Evolutionary conservation across 92 coral and sea anemone genomes (phyloP), one percentile per base, ranked within the genome.

Genomic region (Porites lobata): DNA sequence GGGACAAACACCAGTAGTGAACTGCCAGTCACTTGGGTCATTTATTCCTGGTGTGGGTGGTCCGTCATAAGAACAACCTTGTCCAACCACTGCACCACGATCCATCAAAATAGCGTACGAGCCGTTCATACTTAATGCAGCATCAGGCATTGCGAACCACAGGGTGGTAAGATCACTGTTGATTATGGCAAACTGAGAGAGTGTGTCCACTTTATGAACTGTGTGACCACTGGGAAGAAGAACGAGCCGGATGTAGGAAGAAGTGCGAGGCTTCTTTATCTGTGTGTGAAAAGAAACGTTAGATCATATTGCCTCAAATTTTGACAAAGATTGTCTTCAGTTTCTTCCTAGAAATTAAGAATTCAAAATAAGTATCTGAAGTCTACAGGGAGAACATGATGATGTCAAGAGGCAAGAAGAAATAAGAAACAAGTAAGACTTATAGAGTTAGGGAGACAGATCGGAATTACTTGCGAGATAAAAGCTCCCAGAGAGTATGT

Each of bases 61-160:
- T 8, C 94, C 94, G 68, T 86, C 94, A 20, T 75, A 77, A 7
- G 94, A 86, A 70, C 94, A 91, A 1, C 94, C 94, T 1, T 24
- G 43, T 29, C 94, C 94, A 50, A 91, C 94, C n/a, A 91, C 94
- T 9, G 94, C 85, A n/a, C 94, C 94, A 6, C 14, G 70, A 18
- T 91, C 94, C 17, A 91, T 77, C 54, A 86, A 20, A 75, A 91
- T 82, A 43, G 88, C 78, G 81, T 91, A 91, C 5, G 76, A 73
- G 6, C 94, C 94, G 7, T 43, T 83, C 94, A 91, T 91, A 47
- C 91, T 91, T 77, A 91, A 52, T 58, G 84, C 85, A 2, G 86
- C 88, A 7, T 68, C 52, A 14, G 88, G 88, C 7, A 82, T 74
- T 12, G 88, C 76, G 78, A 91, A 91, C 17, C 21, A 62, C 75